Evolutionary conservation across 2,797 vertebrate species (phyloP).

Genomic region (Sebastiscus albofasciatus): DNA sequence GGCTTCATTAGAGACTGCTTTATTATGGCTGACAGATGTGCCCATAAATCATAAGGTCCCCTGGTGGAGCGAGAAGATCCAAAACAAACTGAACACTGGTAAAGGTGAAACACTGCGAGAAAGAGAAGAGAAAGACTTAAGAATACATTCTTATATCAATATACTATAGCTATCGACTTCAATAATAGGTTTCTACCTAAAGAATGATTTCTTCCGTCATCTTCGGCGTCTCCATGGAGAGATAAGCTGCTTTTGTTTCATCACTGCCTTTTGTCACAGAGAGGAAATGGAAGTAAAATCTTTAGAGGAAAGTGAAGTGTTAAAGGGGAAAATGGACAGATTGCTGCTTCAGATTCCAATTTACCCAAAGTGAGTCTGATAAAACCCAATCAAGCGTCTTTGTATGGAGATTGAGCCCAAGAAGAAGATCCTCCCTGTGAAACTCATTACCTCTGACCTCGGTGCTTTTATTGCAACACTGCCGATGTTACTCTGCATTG

Average conservation of each 20-base stretch:
- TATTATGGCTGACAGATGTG: conserved; percentile 78
- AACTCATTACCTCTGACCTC: conserved; percentile 40
- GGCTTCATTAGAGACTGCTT: conserved; percentile 75
- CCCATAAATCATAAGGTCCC: conserved; percentile 76
- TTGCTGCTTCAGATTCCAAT: conserved; percentile 22
- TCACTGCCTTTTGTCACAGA: conserved; percentile 18
- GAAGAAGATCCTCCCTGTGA: conserved; percentile 30
- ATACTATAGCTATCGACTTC: neutral
- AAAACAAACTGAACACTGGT: conserved; percentile 66
- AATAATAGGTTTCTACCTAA: neutral
- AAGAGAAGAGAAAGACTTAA: neutral
- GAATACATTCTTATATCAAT: neutral
- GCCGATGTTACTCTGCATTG: neutral
- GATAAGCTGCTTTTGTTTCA: conserved; percentile 51
- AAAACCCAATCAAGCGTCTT: conserved; percentile 10
- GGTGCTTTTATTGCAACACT: neutral
- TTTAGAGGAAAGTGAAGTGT: conserved; percentile 15
- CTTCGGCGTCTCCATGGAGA: neutral
- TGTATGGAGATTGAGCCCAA: conserved; percentile 8
- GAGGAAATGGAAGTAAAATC: conserved; percentile 27
- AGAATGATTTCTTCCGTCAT: neutral
- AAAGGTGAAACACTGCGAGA: conserved; percentile 36
- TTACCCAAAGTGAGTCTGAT: conserved; percentile 28
- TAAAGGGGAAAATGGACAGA: conserved; percentile 4
- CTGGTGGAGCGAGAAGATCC: conserved; percentile 49